These are phyloP conservation scores for Sinocyclocheilus rhinocerous DNA, from an alignment of 2,113 vertebrate species.

Conservation along the genomic window DNA sequence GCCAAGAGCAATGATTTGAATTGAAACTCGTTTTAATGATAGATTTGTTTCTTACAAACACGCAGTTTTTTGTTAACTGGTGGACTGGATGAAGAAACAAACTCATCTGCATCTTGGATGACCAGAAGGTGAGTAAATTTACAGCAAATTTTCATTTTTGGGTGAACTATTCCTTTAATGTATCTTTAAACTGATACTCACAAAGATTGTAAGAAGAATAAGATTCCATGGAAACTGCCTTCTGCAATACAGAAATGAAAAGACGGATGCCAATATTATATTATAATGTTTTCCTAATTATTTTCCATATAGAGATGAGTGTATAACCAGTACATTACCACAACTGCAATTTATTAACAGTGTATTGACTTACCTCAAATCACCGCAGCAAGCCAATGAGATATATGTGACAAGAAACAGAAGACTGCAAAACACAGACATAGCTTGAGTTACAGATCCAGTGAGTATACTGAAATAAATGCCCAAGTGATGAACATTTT, in stretches of 20 bases:
- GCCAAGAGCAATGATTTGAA: no score
- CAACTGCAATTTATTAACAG: neutral
- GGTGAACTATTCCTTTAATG: neutral
- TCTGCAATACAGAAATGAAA: conserved; percentile 70
- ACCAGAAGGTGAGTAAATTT: no score
- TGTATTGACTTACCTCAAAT: conserved; percentile 63
- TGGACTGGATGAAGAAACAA: no score
- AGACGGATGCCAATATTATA: neutral
- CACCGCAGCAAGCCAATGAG: conserved; percentile 85
- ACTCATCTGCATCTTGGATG: no score
- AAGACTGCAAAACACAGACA: conserved; percentile 70
- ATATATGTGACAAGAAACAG: conserved; percentile 91
- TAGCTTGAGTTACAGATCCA: neutral
- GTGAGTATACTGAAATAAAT: no score
- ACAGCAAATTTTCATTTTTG: no score
- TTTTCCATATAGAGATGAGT: neutral
- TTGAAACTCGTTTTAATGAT: no score
- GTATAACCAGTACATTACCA: neutral
- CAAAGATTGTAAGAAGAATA: conserved; percentile 88
- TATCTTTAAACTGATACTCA: conserved; percentile 75
- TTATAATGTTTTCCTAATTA: neutral
- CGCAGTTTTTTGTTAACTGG: no score
- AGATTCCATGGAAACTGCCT: conserved; percentile 93
- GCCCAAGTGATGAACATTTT: neutral
- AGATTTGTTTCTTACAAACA: no score